Conservation (phyloP, 64 coral and sea anemone genomes). For the Stichodactyla helianthus region DNA sequence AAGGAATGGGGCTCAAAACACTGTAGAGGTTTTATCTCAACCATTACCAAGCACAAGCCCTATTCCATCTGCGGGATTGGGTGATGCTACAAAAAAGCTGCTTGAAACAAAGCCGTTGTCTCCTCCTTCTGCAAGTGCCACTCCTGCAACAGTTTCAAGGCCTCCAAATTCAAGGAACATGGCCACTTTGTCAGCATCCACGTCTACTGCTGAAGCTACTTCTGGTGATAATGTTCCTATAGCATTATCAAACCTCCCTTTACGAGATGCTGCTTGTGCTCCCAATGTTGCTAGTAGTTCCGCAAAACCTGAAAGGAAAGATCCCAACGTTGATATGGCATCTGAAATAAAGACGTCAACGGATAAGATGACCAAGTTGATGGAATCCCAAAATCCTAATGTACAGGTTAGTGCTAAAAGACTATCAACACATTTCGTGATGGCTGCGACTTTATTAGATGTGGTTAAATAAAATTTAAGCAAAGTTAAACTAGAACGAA, state of each 20-base stretch:
- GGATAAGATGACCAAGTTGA: not conserved
- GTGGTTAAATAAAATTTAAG: too few species aligned
- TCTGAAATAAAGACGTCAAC: not conserved
- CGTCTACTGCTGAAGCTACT: not conserved
- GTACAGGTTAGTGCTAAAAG: not conserved
- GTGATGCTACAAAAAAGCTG: too few species aligned
- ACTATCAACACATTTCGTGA: too few species aligned
- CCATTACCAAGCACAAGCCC: not conserved
- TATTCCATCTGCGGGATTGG: too few species aligned
- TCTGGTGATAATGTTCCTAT: not conserved
- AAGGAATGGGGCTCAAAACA: not conserved
- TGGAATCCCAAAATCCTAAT: not conserved
- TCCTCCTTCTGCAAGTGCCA: too few species aligned
- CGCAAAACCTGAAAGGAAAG: not conserved
- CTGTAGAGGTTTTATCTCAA: not conserved
- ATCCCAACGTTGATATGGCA: not conserved
- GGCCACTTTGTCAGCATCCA: not conserved
- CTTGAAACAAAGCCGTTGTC: too few species aligned
- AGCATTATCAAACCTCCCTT: not conserved
- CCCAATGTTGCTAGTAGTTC: not conserved
- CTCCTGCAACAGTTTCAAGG: too few species aligned
- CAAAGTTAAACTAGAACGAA: too few species aligned
- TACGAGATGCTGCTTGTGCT: not conserved
- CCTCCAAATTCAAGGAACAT: not conserved
- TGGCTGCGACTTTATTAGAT: too few species aligned